These are phyloP conservation scores for Hydrozoanthus gracilis DNA, from an alignment of 92 coral and sea anemone species.

Conservation along the genomic window DNA sequence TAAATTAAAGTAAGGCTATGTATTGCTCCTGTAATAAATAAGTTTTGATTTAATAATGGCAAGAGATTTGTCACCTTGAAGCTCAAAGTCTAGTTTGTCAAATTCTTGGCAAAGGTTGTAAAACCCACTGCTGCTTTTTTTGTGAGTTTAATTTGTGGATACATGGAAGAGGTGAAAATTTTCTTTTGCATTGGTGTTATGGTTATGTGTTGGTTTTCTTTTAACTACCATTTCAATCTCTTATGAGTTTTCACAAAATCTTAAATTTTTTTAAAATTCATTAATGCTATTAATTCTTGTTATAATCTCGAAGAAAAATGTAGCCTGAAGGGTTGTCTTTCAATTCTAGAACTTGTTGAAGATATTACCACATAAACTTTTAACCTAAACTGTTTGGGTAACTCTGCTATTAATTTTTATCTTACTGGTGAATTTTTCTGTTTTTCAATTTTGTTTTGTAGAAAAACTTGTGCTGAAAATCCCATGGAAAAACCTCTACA, in stretches of 20 bases:
- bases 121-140: neutral
- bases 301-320: neutral
- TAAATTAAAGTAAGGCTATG: neutral
- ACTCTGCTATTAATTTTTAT: too few species aligned
- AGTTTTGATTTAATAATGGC: neutral
- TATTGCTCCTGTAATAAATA: neutral
- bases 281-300: too few species aligned
- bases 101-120: neutral
- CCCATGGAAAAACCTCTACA: constrained; percentile 97
- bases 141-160: neutral
- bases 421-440: neutral
- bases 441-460: constrained; percentile 11
- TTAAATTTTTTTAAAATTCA: too few species aligned
- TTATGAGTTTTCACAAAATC: neutral
- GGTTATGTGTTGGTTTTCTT: neutral
- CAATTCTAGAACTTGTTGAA: too few species aligned
- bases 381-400: neutral
- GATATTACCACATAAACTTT: too few species aligned
- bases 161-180: constrained; percentile 2
- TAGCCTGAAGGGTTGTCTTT: too few species aligned
- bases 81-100: neutral
- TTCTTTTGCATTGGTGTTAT: neutral
- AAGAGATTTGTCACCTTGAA: neutral
- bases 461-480: constrained; percentile 94
- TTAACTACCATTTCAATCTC: constrained; percentile 6